Evolutionary conservation across 2,113 vertebrate genomes (phyloP).

Genomic region (Rhineura floridana): DNA sequence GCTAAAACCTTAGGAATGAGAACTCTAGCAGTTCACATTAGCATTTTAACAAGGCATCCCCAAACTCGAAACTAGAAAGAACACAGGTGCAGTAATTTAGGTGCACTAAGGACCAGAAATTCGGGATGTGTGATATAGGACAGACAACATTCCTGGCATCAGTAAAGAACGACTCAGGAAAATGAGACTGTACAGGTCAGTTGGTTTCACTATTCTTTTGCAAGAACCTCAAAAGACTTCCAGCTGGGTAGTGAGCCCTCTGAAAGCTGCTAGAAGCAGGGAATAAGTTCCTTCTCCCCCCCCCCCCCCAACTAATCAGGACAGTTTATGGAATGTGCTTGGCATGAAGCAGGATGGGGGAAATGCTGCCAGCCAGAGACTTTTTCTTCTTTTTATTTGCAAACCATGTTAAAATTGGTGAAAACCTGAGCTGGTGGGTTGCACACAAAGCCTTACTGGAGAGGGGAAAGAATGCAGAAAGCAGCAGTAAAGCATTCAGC

Average conservation of each 20-base stretch:
- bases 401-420: slow-evolving; percentile 35
- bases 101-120: no score
- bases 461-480: slow-evolving; percentile 67
- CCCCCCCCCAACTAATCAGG: neutral
- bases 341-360: neutral
- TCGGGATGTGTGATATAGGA: no score
- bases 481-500: slow-evolving; percentile 66
- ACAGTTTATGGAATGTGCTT: neutral
- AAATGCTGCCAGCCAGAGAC: neutral
- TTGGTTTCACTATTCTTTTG: neutral
- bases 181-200: no score
- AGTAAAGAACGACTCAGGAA: neutral
- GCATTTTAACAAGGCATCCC: neutral
- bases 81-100: no score
- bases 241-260: neutral
- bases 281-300: neutral
- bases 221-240: neutral
- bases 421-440: slow-evolving; percentile 69
- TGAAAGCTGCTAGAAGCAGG: neutral
- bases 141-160: neutral
- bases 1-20: neutral
- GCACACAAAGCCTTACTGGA: slow-evolving; percentile 53
- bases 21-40: neutral
- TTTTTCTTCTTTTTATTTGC: slow-evolving; percentile 17
- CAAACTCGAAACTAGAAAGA: no score